Conservation (phyloP, 2,888 invertebrate species). For the Diaprepes abbreviatus region DNA sequence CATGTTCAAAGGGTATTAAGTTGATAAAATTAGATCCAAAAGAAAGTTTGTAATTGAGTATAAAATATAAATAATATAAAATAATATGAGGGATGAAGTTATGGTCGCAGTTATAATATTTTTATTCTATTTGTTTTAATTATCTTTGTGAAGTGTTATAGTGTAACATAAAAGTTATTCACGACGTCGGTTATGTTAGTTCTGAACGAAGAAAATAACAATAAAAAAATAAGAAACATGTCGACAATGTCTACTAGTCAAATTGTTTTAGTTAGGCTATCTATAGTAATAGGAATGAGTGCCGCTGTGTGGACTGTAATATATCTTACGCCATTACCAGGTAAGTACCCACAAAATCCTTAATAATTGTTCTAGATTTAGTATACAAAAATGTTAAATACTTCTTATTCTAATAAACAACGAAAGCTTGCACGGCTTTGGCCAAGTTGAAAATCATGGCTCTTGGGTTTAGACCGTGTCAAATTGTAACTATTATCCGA, state of each 20-base stretch:
- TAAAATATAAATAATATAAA: neutral
- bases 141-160: neutral
- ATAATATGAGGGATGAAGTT: neutral
- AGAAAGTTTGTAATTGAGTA: neutral
- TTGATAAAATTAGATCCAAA: neutral
- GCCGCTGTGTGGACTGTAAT: conserved; percentile 78
- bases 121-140: neutral
- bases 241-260: conserved; percentile 56
- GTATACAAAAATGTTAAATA: too few species aligned
- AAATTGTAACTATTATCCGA: too few species aligned
- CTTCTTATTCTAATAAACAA: too few species aligned
- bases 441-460: too few species aligned
- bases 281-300: conserved; percentile 76
- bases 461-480: too few species aligned
- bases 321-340: conserved; percentile 81
- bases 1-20: neutral
- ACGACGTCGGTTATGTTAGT: conserved; percentile 9
- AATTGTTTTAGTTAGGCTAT: conserved; percentile 75
- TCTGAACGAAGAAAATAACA: conserved; percentile 29
- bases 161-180: too few species aligned
- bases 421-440: too few species aligned
- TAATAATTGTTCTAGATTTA: too few species aligned
- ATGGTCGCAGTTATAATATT: neutral
- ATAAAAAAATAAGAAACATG: conserved; percentile 36
- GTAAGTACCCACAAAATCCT: conserved; percentile 65